Conservation (phyloP, 2,113 vertebrate species). For the Panthera leo region DNA sequence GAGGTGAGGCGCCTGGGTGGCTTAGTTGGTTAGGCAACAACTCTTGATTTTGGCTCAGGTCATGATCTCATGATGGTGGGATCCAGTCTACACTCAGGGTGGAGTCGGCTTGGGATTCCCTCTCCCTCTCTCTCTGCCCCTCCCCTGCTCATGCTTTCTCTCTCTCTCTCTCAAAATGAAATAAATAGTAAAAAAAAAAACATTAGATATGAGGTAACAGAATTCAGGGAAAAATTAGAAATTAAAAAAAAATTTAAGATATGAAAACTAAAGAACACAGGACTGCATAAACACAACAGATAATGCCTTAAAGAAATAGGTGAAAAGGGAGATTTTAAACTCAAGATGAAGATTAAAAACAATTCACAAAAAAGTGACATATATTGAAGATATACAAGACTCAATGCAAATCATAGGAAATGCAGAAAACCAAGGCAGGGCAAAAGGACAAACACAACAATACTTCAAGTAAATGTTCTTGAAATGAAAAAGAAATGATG, state of each 20-base stretch:
- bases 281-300: not conserved
- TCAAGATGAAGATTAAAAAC: not conserved
- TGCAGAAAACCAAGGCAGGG: not conserved
- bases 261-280: not conserved
- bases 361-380: not conserved
- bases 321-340: not conserved
- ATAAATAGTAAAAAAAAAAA: too few species aligned
- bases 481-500: not conserved
- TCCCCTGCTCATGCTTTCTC: too few species aligned
- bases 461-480: constrained; percentile 17
- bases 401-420: not conserved
- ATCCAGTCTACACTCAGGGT: too few species aligned
- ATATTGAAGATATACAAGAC: not conserved
- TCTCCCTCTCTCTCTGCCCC: too few species aligned
- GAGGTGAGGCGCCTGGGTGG: not conserved
- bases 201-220: not conserved
- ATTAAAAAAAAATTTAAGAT: constrained; percentile 2
- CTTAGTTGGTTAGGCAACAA: too few species aligned
- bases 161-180: too few species aligned
- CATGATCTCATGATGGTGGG: too few species aligned
- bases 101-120: too few species aligned
- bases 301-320: not conserved
- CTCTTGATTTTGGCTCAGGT: too few species aligned
- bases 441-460: not conserved
- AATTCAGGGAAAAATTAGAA: constrained; percentile 27